These are phyloP conservation scores for Lasioglossum calceatum DNA, from an alignment of 2,888 invertebrate genomes.

Conservation along the genomic window DNA sequence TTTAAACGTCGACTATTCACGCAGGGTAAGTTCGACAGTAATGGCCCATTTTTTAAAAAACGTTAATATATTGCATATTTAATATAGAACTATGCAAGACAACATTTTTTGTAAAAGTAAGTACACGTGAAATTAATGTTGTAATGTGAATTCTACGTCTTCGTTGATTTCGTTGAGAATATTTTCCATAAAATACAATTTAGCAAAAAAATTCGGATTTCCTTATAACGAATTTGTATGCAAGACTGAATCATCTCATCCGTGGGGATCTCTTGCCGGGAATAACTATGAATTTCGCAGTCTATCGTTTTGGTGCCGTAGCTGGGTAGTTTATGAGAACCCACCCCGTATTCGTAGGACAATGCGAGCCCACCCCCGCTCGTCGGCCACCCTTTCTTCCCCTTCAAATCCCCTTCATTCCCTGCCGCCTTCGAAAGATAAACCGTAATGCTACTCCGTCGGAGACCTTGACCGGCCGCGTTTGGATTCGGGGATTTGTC, in stretches of 20 bases:
- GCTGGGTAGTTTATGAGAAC: background rate
- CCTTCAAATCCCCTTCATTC: conserved; percentile 71
- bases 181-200: no score
- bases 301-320: background rate
- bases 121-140: background rate
- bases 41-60: background rate
- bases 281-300: conserved; percentile 14
- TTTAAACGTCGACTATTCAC: background rate
- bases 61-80: no score
- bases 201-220: background rate
- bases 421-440: conserved; percentile 67
- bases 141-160: no score
- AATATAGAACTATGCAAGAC: background rate
- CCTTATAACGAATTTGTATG: background rate
- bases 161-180: no score
- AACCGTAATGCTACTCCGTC: conserved; percentile 66
- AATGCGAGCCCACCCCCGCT: conserved; percentile 41
- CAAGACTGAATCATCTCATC: background rate
- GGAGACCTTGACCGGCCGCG: conserved; percentile 67
- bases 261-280: background rate
- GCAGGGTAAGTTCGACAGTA: background rate
- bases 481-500: conserved; percentile 65
- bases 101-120: background rate
- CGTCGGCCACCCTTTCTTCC: conserved; percentile 33
- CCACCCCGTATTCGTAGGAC: conserved; percentile 55